These are phyloP conservation scores for Rhynchophorus ferrugineus DNA, from an alignment of 1,140 invertebrate genomes.

Conservation along the genomic window DNA sequence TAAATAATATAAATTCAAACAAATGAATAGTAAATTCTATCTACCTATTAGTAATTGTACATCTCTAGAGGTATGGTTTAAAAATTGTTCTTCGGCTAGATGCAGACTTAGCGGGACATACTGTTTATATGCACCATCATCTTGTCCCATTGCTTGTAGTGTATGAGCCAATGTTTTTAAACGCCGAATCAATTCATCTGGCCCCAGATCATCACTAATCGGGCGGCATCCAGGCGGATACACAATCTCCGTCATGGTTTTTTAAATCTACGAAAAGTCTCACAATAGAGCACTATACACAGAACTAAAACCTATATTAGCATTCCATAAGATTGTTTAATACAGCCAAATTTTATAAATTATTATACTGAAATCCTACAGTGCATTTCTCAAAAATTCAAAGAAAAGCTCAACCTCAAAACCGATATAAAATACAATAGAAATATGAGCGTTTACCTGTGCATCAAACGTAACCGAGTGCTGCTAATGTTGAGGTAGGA, in stretches of 20 bases:
- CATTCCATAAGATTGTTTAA: too few species aligned
- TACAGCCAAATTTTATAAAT: too few species aligned
- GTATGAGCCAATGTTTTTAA: constrained; percentile 90
- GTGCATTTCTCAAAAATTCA: too few species aligned
- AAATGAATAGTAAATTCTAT: neutral
- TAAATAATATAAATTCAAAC: neutral
- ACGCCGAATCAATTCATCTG: constrained; percentile 89
- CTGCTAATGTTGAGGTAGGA: constrained; percentile 17
- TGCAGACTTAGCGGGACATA: constrained; percentile 91
- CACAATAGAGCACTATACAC: constrained; percentile 5
- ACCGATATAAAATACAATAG: neutral
- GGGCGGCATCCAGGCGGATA: constrained; percentile 82
- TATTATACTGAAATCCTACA: too few species aligned
- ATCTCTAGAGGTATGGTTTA: constrained; percentile 84
- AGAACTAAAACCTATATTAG: too few species aligned
- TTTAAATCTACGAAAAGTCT: constrained; percentile 18
- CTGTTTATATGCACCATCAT: constrained; percentile 88
- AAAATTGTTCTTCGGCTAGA: constrained; percentile 86
- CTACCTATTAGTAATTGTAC: constrained; percentile 61
- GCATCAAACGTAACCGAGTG: constrained; percentile 21
- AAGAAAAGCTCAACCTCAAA: neutral
- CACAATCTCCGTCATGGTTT: constrained; percentile 68
- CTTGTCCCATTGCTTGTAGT: constrained; percentile 93
- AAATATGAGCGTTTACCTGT: constrained; percentile 18
- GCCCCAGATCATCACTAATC: constrained; percentile 84